Base-by-base conservation (phyloP, 2,113 vertebrate genomes). In the Brachyistius frenatus region DNA sequence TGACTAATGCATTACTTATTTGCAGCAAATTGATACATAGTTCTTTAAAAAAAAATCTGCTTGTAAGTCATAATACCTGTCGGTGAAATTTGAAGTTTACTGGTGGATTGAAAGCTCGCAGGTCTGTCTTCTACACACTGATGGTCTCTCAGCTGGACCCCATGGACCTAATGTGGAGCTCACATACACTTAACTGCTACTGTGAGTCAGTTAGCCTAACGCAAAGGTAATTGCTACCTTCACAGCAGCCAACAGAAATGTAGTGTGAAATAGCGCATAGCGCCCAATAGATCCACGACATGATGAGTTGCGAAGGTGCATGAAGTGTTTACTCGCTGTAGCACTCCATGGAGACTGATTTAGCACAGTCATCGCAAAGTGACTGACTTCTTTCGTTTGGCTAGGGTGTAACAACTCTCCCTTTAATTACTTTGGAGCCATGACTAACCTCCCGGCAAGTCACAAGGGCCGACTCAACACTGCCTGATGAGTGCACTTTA, bases 361-460 rank as follows among this genome's bases (percentile, higher is more conserved):
- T 92, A 90, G 91, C 86, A 92, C 92, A 90, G 90, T 90, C 90
- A 90, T 91, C 88, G 89, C 92, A 92, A 92, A 93, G 88, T 92
- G 92, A 93, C 89, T 88, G 91, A 92, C 90, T 95, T 93, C 88
- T 90, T 93, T 89, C 89, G 85, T 93, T 93, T 86, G 89, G 90
- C 91, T 92, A 77, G 91, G 91, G 90, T 94, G 92, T 92, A 93
- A 94, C 90, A 93, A 92, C 91, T 93, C 91, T 93, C 92, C 81
- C 90, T 92, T 94, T 94, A 93, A 94, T 94, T 94, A 93, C 93
- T 93, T 92, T 87, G 89, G 91, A 92, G 92, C 91, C 90, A 87
- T 90, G 92, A 90, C 92, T 92, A 90, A 93, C 91, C 88, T 93
- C 86, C 87, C 84, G 71, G 88, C 85, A 80, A 93, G 93, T 89